Evolutionary conservation across 2,113 vertebrate genomes (phyloP).

Genomic region (Mionectes macconnelli): DNA sequence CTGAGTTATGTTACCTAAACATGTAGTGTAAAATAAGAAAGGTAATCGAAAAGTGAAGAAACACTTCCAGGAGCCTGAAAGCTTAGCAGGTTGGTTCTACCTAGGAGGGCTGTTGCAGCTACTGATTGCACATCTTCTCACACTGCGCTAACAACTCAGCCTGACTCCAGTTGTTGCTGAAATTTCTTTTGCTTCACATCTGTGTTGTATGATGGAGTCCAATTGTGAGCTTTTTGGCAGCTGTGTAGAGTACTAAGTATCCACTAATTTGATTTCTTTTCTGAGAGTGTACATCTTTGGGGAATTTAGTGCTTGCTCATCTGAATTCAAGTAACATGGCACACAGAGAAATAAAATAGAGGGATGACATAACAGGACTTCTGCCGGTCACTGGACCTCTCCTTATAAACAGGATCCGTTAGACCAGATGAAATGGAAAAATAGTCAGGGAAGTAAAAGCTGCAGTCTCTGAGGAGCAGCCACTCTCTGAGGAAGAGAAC

Average conservation of each 20-base stretch:
- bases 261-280: conserved; percentile 10
- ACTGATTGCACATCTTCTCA: not conserved
- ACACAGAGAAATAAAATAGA: not conserved
- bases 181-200: conserved; percentile 1
- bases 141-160: not conserved
- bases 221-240: conserved; percentile 16
- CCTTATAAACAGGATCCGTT: not conserved
- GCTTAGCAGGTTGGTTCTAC: not conserved
- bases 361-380: not conserved
- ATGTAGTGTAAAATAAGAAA: not conserved
- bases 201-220: not conserved
- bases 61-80: not conserved
- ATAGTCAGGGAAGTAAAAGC: not conserved
- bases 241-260: not conserved
- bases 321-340: not conserved
- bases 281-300: not conserved
- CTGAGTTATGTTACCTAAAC: not conserved
- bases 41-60: not conserved
- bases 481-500: not conserved
- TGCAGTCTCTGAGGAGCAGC: not conserved
- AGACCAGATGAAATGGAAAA: not conserved
- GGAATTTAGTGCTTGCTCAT: conserved; percentile 9
- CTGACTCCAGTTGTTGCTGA: not conserved
- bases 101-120: not conserved
- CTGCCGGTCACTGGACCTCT: not conserved